Evolutionary conservation across 2,797 vertebrate genomes (phyloP), one percentile per base, ranked within the genome.

Genomic region (Diglossa cyanea): DNA sequence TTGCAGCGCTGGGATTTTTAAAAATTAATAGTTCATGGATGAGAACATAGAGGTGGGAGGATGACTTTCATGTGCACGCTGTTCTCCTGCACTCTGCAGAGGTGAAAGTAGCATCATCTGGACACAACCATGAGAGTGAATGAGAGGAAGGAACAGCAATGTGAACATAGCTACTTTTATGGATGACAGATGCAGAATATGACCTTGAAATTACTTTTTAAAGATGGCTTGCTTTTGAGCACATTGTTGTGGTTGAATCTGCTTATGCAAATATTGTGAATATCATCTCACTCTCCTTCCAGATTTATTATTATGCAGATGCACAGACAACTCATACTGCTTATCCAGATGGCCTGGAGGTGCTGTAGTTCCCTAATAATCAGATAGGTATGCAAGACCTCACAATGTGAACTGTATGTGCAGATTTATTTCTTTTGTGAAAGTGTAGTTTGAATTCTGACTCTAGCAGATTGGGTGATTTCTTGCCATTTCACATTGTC

Each of bases 301-400:
- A 98, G 98, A 96, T 98, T 82, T 98, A 98, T 96, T 97, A 97
- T 86, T 98, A 98, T 45, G 97, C 97, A 65, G 94, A 96, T 33
- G 91, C 98, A 57, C 95, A 97, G 93, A 98, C 97, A 8, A 98
- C 94, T 13, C 98, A 96, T 20, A 98, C 94, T 19, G 95, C 94
- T 60, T 97, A 97, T 86, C 97, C 98, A 9, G 93, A 88, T 75
- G 98, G 98, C 60, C 88, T 98, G 76, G 96, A 98, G 84, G 93
- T 98, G 10, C 58, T 98, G 80, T 93, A 95, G 57, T 98, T 98
- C 86, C 96, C 98, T 50, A 98, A 98, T 96, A 98, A 98, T 77
- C 98, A 98, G 96, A 98, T 95, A 80, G 98, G 98, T 98, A 91
- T 86, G 95, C 75, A 82, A 26, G 23, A 12, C 11, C 50, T 78